A percentile compares a stretch with the other conserved stretches of the same genome.
Evolutionary conservation across 2,797 vertebrate species (phyloP).

Genomic region (Gastrophryne carolinensis): DNA sequence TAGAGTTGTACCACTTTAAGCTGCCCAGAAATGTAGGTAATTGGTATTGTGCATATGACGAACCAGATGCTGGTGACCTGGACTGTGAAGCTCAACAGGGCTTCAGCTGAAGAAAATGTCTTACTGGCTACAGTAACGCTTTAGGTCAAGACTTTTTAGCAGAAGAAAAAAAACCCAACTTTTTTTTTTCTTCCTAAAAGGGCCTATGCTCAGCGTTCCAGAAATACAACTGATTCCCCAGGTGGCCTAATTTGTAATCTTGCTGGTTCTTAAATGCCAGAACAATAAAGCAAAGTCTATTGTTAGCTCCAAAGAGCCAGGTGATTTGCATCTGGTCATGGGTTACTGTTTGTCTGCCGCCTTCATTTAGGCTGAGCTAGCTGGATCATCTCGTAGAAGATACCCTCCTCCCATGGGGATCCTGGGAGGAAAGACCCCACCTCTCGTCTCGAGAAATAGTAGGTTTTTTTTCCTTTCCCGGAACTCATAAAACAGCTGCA

Average conservation of each 20-base stretch:
- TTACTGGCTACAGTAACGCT: too few species aligned
- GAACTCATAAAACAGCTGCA: slow-evolving; percentile 80
- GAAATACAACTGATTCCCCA: slow-evolving; percentile 55
- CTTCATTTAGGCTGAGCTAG: slow-evolving; percentile 61
- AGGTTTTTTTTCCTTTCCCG: slow-evolving; percentile 76
- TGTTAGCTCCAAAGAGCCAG: slow-evolving; percentile 57
- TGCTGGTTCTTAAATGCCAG: slow-evolving; percentile 66
- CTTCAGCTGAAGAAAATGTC: too few species aligned
- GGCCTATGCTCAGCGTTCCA: slow-evolving; percentile 54
- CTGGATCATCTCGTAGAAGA: slow-evolving; percentile 52
- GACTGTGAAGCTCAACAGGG: too few species aligned
- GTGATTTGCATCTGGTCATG: slow-evolving; percentile 57
- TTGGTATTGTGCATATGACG: too few species aligned
- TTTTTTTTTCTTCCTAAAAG: slow-evolving; percentile 36
- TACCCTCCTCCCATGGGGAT: slow-evolving; percentile 38
- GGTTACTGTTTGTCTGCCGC: slow-evolving; percentile 55
- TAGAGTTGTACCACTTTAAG: too few species aligned
- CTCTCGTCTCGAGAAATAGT: slow-evolving; percentile 9
- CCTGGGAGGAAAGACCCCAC: slow-evolving; percentile 42
- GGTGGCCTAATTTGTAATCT: slow-evolving; percentile 63
- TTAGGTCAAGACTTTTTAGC: slow-evolving; percentile 1
- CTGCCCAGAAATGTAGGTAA: too few species aligned
- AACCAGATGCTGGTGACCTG: too few species aligned
- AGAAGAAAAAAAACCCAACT: slow-evolving; percentile 41
- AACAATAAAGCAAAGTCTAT: slow-evolving; percentile 64